These are phyloP conservation scores for Blera fallax DNA, from an alignment of 2,888 invertebrate species.

Conservation along the genomic window DNA sequence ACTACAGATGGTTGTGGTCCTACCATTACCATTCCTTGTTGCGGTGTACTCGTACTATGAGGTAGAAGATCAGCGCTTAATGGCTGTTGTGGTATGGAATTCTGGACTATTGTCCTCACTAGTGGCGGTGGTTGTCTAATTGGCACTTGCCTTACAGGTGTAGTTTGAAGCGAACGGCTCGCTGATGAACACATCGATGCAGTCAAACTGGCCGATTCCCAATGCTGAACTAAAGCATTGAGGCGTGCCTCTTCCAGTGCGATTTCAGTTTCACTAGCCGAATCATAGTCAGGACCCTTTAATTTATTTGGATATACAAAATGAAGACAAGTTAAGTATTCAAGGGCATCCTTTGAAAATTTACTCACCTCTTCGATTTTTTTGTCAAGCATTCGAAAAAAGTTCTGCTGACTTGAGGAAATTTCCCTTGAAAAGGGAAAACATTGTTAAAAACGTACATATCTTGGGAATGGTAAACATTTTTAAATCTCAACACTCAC, in stretches of 20 bases:
- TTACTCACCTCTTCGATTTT: conserved; percentile 92
- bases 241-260: conserved; percentile 87
- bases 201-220: conserved; percentile 88
- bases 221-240: conserved; percentile 87
- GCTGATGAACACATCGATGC: conserved; percentile 83
- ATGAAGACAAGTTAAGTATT: background rate
- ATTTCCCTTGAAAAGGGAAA: conserved; percentile 87
- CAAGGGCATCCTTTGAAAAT: background rate
- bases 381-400: conserved; percentile 96
- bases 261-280: conserved; percentile 88
- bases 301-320: conserved; percentile 4
- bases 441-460: conserved; percentile 55
- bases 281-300: conserved; percentile 92
- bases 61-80: conserved; percentile 80
- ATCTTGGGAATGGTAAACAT: background rate
- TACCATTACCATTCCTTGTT: conserved; percentile 56
- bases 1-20: conserved; percentile 69
- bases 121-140: conserved; percentile 76
- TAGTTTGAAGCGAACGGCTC: conserved; percentile 83
- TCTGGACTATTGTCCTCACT: conserved; percentile 75
- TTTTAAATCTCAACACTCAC: conserved; percentile 79
- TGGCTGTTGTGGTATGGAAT: conserved; percentile 74
- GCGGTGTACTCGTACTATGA: conserved; percentile 75
- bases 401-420: conserved; percentile 94
- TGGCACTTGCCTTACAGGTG: conserved; percentile 82